A percentile compares a stretch with the other conserved stretches of the same genome.
These are phyloP conservation scores for Irena cyanogastra DNA, from an alignment of 2,113 vertebrate genomes.

Conservation along the genomic window DNA sequence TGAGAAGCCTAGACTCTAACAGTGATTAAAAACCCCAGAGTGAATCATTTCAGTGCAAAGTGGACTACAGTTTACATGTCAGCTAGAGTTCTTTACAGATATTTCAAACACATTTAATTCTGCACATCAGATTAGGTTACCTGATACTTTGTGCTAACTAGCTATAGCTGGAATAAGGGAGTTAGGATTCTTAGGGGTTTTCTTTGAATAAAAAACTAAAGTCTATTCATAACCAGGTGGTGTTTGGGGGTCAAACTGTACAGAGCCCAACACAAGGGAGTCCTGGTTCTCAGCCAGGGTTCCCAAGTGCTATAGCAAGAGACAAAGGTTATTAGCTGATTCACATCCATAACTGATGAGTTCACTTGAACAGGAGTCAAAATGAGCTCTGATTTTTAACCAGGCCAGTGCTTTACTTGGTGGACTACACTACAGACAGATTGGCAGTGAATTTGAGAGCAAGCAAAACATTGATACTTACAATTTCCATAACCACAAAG, in stretches of 20 bases:
- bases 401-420: constrained; percentile 7
- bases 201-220: constrained; percentile 1
- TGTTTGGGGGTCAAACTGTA: neutral
- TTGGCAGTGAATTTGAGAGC: constrained; percentile 1
- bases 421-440: constrained; percentile 22
- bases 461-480: constrained; percentile 20
- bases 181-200: neutral
- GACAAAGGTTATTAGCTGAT: neutral
- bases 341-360: neutral
- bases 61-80: constrained; percentile 50
- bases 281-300: neutral
- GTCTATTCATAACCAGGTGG: neutral
- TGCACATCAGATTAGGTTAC: constrained; percentile 12
- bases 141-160: constrained; percentile 23
- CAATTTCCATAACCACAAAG: constrained; percentile 35
- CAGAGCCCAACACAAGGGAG: neutral
- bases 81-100: constrained; percentile 38
- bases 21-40: neutral
- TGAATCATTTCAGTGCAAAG: constrained; percentile 41
- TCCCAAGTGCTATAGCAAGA: neutral
- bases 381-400: constrained; percentile 23
- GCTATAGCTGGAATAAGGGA: neutral
- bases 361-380: constrained; percentile 36
- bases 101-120: constrained; percentile 43
- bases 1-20: constrained; percentile 37